Evolutionary conservation across 2,888 invertebrate species (phyloP), one percentile per base, ranked within the genome.

Genomic region (Hirtodrosophila trivittata): DNA sequence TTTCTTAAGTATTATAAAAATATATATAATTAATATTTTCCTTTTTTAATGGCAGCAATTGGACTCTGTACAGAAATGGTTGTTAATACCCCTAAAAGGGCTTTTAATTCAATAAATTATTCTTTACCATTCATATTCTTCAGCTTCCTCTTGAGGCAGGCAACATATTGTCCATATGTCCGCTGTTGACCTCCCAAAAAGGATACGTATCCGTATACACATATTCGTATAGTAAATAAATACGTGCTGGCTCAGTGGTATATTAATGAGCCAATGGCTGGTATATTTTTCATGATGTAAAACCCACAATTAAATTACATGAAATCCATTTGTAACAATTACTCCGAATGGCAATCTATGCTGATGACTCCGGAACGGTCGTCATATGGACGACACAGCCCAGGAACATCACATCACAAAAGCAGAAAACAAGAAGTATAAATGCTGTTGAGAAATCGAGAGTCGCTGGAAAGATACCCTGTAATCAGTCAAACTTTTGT

Each of bases 291-390:
- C 86, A 81, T 77, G 68, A 74, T 72, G 71, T 77, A 77, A 86
- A 88, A 86, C 88, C 86, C 66, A 76, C 86, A 88, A 88, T 88
- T 88, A 88, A 78, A 81, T 86, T 86, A 81, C 87, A 75, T 75
- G 69, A 84, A 85, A 87, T 82, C 74, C 87, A 88, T 88, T 87
- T 87, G 78, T 88, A 88, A 87, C 82, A 88, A 88, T 88, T 87
- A 87, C 81, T 77, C 82, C 74, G 82, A 66, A 80, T 74, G 82
- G 85, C 83, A 81, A 85, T 83, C 75, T 84, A 80, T 80, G 81
- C 75, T 81, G 82, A 83, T 82, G 83, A 78, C 66, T 73, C 83
- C 80, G 76, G 56, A 75, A 76, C 77, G 66, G 35, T 71, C 74
- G 67, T 68, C 78, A 72, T 71, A 65, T 75, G 71, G 77, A 49